These are phyloP conservation scores for Urocitellus parryii DNA, from an alignment of 2,113 vertebrate species.

Conservation along the genomic window DNA sequence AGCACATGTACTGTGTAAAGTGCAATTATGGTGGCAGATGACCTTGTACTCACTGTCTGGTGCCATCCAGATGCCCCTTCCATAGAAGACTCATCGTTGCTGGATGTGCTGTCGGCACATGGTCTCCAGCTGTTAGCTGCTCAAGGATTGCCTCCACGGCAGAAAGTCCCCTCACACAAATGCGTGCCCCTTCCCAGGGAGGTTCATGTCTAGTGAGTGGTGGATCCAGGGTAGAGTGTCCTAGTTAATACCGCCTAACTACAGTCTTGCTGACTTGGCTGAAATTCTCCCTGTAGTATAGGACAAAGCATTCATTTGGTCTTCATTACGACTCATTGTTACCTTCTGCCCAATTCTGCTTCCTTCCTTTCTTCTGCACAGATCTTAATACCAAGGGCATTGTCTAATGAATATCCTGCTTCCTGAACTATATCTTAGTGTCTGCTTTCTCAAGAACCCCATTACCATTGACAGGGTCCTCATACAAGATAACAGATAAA, in stretches of 20 bases:
- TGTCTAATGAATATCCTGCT: neutral
- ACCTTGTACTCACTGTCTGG: neutral
- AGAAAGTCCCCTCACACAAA: neutral
- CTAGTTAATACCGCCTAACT: neutral
- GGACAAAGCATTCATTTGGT: neutral
- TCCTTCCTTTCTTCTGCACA: neutral
- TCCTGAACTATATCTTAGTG: neutral
- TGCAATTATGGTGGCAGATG: neutral
- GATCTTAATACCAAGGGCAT: neutral
- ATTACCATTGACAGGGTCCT: neutral
- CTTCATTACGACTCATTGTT: neutral
- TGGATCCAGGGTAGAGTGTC: accelerated
- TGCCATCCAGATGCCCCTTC: neutral
- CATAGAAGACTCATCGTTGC: neutral
- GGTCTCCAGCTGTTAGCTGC: neutral
- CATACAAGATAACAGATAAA: neutral
- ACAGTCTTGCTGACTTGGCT: neutral
- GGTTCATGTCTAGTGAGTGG: neutral
- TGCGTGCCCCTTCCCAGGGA: neutral
- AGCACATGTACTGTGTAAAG: neutral
- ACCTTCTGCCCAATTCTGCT: neutral
- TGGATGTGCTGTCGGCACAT: neutral
- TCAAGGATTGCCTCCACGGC: neutral
- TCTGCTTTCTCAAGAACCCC: neutral
- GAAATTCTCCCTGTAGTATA: neutral